phyloP scores from a whole-genome alignment of 2,113 vertebrate species.

The Glareola pratincola region DNA sequence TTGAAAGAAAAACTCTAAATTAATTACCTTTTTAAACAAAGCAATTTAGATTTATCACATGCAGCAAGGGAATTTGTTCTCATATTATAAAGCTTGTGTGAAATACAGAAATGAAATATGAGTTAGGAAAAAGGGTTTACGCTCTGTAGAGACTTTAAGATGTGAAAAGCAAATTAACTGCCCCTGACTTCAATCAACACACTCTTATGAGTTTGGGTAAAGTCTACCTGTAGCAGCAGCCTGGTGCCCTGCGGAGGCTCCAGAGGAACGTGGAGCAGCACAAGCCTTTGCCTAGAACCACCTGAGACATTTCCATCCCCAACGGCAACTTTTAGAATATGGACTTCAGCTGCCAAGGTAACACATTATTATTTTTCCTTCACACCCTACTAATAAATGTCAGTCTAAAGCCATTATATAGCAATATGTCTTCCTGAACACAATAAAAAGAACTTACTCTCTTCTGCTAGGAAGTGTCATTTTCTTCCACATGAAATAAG shows the following conservation, averaged over 20 bases:
- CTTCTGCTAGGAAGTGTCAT: not conserved
- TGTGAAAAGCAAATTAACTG: slow-evolving; percentile 50
- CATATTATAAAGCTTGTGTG: slow-evolving; percentile 50
- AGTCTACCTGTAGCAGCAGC: not conserved
- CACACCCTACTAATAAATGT: not conserved
- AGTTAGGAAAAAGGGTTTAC: slow-evolving; percentile 19
- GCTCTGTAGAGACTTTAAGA: slow-evolving; percentile 23
- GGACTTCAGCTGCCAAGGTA: not conserved
- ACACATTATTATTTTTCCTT: not conserved
- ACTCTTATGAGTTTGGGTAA: not conserved
- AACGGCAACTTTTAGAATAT: not conserved
- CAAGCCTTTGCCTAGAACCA: not conserved
- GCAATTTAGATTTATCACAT: slow-evolving; percentile 64
- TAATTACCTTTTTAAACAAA: slow-evolving; percentile 72
- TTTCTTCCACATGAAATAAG: slow-evolving; percentile 56
- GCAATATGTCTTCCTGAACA: not conserved
- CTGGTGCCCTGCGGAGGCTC: not conserved
- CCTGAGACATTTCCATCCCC: not conserved
- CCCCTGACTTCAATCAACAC: not conserved
- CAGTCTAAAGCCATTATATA: not conserved
- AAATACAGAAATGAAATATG: slow-evolving; percentile 48
- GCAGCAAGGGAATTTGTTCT: slow-evolving; percentile 54
- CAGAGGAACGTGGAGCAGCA: fast-evolving
- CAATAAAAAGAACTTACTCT: not conserved
- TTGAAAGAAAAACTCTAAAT: slow-evolving; percentile 76